phyloP scores from a whole-genome alignment of 2,113 vertebrate species.

The Pseudopodoces humilis region DNA sequence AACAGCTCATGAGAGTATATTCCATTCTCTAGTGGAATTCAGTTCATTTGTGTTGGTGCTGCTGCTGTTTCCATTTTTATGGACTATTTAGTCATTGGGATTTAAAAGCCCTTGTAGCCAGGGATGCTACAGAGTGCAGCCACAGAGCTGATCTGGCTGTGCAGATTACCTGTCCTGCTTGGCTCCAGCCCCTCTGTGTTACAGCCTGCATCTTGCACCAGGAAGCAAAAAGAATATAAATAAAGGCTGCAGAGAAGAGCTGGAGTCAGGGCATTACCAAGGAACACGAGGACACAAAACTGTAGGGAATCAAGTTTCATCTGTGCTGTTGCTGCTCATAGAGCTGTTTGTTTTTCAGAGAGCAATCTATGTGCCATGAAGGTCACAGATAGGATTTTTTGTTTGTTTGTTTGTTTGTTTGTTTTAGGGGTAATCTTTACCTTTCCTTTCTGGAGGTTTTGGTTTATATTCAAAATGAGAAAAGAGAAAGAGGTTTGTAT shows the following conservation, averaged over 20 bases:
- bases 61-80: background rate
- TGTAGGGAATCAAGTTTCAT: background rate
- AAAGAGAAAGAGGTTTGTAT: slow-evolving; percentile 7
- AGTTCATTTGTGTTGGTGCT: background rate
- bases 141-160: background rate
- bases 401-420: background rate
- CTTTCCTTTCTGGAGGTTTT: background rate
- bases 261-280: background rate
- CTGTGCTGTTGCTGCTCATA: background rate
- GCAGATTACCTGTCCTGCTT: background rate
- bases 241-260: background rate
- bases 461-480: background rate
- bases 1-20: background rate
- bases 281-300: background rate
- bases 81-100: background rate
- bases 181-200: background rate
- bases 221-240: background rate
- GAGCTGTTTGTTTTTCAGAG: background rate
- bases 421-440: background rate
- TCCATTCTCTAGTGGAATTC: background rate
- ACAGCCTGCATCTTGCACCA: background rate
- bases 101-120: background rate
- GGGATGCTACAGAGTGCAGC: background rate
- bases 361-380: background rate
- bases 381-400: background rate